A percentile compares a stretch with the other conserved stretches of the same genome.
Evolutionary conservation across 2,888 invertebrate genomes (phyloP).

Genomic region (Augochlorella aurata): DNA sequence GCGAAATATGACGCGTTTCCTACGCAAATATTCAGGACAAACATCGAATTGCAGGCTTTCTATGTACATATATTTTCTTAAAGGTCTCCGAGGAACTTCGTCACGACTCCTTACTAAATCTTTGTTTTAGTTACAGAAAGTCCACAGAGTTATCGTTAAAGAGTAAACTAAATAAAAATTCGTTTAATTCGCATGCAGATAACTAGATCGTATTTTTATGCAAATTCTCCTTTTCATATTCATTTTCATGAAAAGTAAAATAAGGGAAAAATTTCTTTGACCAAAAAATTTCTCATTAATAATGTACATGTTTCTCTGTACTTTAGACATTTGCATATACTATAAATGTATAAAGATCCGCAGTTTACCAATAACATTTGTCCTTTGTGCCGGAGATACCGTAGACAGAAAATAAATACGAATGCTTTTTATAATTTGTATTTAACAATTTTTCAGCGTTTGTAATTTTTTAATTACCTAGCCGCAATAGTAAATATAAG

Average conservation of each 20-base stretch:
- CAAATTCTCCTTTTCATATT: neutral
- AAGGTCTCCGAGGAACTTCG: neutral
- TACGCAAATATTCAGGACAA: constrained; percentile 2
- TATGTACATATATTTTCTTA: constrained; percentile 1
- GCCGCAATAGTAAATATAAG: neutral
- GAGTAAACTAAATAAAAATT: too few species aligned
- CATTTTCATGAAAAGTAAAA: neutral
- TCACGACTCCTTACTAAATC: neutral
- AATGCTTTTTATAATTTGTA: neutral
- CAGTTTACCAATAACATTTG: neutral
- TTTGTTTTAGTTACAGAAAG: neutral
- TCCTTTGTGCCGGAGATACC: neutral
- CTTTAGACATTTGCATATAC: too few species aligned
- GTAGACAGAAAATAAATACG: neutral
- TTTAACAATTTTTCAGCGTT: neutral
- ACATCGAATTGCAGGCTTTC: neutral
- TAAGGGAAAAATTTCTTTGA: neutral
- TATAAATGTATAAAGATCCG: neutral
- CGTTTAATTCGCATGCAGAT: too few species aligned
- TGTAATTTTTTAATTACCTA: neutral
- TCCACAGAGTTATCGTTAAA: too few species aligned
- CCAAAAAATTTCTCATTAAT: too few species aligned
- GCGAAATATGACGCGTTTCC: neutral
- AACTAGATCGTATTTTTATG: too few species aligned
- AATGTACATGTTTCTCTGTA: too few species aligned